Conservation (phyloP, 2,888 invertebrate genomes). For the Nephrotoma guestfalica region DNA sequence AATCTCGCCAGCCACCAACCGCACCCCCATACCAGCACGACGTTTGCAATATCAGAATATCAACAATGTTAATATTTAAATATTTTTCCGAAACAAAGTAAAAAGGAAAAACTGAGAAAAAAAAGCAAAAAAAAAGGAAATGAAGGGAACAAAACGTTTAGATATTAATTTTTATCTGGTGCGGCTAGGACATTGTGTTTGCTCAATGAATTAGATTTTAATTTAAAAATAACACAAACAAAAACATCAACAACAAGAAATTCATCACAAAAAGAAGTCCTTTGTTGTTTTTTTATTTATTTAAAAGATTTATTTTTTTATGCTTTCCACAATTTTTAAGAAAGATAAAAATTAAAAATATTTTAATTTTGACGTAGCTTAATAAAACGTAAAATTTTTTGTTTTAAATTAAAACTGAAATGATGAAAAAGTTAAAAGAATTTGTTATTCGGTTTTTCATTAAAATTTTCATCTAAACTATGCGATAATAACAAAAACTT, state of each 20-base stretch:
- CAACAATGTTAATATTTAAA: neutral
- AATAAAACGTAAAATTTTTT: neutral
- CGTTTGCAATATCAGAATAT: neutral
- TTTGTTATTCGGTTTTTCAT: neutral
- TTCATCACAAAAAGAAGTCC: neutral
- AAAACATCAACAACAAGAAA: neutral
- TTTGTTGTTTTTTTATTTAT: neutral
- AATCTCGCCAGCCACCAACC: neutral
- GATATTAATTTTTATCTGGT: neutral
- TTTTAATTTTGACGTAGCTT: neutral
- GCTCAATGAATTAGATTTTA: conserved; percentile 6
- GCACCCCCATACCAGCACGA: neutral
- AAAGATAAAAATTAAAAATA: neutral
- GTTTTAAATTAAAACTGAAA: neutral
- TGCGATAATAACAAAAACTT: too few relatives aligned
- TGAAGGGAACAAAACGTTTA: neutral
- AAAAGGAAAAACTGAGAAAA: neutral
- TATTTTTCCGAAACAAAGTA: neutral
- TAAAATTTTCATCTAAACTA: neutral
- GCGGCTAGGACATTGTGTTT: conserved; percentile 2
- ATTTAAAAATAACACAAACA: conserved; percentile 2
- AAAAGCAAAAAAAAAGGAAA: neutral
- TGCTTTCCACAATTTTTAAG: neutral
- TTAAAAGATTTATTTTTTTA: neutral
- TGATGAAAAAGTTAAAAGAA: neutral